Evolutionary conservation across 2,888 invertebrate species (phyloP).

Genomic region (Microctonus aethiopoides): DNA sequence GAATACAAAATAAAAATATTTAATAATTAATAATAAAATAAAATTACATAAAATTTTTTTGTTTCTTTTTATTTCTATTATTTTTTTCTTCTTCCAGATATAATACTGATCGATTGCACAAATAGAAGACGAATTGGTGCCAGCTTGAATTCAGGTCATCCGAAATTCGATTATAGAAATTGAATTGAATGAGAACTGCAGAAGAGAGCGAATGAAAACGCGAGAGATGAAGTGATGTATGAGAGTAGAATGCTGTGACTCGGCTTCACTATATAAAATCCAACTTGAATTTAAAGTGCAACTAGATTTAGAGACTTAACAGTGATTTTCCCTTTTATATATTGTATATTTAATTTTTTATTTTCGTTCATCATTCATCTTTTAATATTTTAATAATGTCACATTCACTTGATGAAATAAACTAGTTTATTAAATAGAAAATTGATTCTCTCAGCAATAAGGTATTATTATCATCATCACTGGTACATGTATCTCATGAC

Average conservation of each 20-base stretch:
- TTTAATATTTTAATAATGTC: not conserved
- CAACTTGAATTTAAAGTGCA: not conserved
- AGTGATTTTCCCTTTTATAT: no score
- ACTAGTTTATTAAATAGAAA: not conserved
- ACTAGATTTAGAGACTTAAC: no score
- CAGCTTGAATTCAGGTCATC: constrained; percentile 33
- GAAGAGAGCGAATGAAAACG: not conserved
- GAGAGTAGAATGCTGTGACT: no score
- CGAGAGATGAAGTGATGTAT: not conserved
- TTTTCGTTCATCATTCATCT: not conserved
- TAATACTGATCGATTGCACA: not conserved
- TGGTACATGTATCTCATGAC: constrained; percentile 35
- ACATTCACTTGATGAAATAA: not conserved
- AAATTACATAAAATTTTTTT: not conserved
- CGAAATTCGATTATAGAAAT: constrained; percentile 45
- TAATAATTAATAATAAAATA: not conserved
- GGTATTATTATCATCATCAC: not conserved
- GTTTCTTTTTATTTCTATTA: no score
- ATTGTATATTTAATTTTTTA: not conserved
- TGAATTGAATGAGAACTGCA: constrained; percentile 36
- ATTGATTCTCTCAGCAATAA: not conserved
- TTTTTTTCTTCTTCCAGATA: not conserved
- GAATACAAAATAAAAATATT: not conserved
- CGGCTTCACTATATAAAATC: not conserved
- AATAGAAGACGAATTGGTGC: constrained; percentile 13